Base-by-base conservation (phyloP, 92 coral and sea anemone genomes). In the Pocillopora meandrina region DNA sequence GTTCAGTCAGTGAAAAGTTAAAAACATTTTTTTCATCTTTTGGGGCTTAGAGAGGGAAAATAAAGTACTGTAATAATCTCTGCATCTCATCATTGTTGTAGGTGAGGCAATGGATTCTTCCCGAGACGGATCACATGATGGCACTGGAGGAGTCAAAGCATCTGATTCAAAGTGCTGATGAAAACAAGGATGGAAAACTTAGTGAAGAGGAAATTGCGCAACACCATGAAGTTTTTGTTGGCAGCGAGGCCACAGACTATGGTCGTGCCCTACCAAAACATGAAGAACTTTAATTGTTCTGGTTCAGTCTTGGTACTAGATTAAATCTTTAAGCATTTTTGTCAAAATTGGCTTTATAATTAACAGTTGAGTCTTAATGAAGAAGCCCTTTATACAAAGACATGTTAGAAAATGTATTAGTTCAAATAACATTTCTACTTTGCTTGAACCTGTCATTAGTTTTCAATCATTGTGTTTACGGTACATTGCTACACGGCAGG, bases 191-290 rank as follows among this genome's bases (percentile, higher is more conserved):
- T 85, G 98, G 98, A 33, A 96, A 96, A 90, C 85, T 96, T 26
- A 92, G 93, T 31, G 89, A 87, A 57, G 98, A 92, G 21, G 98
- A 96, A 82, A 84, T 96, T 33, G 87, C 89, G 20, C 85, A 84
- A n/a, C 89, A 96, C 84, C 94, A 96, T 76, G 99, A 94, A 55
- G 89, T 92, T 21, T 97, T 97, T 89, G 98, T 95, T 36, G 99
- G 99, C 35, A 97, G 99, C 64, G 99, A 97, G 71, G 99, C 98
- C 12, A 97, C 99, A 18, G 99, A 97, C 81, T 96, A 96, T 92
- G 98, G 98, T 10, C 95, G 94, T 59, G 98, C 98, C 52, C 83
- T 96, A 52, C 98, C 98, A 2, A 56, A 81, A 55, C 93, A 93
- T 71, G 92, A 74, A 34, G 97, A 93, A 60, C 95, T 93, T 89